Evolutionary conservation across 2,888 invertebrate species (phyloP).

Genomic region (Strigamia maritima): DNA sequence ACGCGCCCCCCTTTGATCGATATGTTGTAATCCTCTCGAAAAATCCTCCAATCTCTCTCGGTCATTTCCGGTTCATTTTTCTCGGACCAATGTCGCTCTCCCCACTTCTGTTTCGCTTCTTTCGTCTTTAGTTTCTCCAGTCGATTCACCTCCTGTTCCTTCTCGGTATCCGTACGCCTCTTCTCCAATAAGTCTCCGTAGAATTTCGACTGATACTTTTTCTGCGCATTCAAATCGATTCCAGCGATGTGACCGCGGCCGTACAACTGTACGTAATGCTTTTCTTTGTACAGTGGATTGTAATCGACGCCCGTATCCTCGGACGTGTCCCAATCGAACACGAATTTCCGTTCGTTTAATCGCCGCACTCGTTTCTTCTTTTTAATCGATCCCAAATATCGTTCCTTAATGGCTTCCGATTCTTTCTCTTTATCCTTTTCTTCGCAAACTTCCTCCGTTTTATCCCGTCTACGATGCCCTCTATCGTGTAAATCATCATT

Average conservation of each 20-base stretch:
- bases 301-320: conserved; percentile 99
- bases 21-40: conserved; percentile 98
- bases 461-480: conserved; percentile 40
- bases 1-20: conserved; percentile 94
- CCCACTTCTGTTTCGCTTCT: conserved; percentile 98
- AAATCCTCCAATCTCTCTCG: conserved; percentile 99
- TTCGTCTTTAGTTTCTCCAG: conserved; percentile 88
- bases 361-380: conserved; percentile 90
- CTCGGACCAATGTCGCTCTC: conserved; percentile 98
- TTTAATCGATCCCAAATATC: conserved; percentile 89
- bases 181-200: conserved; percentile 94
- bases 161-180: conserved; percentile 91
- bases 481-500: conserved; percentile 38
- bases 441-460: conserved; percentile 44
- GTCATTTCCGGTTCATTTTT: conserved; percentile 93
- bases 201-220: conserved; percentile 89
- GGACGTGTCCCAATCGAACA: conserved; percentile 99
- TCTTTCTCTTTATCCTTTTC: conserved; percentile 85
- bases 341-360: conserved; percentile 97
- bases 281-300: conserved; percentile 91
- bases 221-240: conserved; percentile 82
- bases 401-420: conserved; percentile 86
- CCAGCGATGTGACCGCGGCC: conserved; percentile 97
- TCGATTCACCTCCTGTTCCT: conserved; percentile 90
- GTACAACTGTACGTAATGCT: conserved; percentile 96